These are phyloP conservation scores for Perodicticus potto DNA, from an alignment of 2,797 vertebrate species.

Conservation along the genomic window DNA sequence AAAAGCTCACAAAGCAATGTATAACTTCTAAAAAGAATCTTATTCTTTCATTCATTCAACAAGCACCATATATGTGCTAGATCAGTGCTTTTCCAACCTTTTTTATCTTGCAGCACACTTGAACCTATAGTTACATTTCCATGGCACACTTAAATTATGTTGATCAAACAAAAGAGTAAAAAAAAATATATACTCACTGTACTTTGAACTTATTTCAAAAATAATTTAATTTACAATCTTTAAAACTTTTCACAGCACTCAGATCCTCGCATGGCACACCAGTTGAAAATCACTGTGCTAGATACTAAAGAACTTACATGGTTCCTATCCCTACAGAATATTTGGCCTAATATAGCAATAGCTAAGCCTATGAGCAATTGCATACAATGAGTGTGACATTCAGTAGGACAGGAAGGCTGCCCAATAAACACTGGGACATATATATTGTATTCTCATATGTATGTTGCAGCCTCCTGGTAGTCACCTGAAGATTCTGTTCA, in stretches of 20 bases:
- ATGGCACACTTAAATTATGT: too few species aligned
- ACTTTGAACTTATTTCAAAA: too few species aligned
- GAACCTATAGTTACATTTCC: too few species aligned
- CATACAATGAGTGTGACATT: neutral
- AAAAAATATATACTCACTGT: too few species aligned
- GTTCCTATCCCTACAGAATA: neutral
- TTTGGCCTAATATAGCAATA: neutral
- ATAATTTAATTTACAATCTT: too few species aligned
- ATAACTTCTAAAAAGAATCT: neutral
- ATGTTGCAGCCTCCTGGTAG: neutral
- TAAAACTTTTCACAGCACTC: too few species aligned
- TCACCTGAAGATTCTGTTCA: neutral
- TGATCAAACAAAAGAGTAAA: too few species aligned
- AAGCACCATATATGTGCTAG: neutral
- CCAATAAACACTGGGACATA: neutral
- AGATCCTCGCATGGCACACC: too few species aligned
- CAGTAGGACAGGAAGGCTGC: neutral
- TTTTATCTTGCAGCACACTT: too few species aligned
- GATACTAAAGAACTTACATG: neutral
- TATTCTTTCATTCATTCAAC: constrained; percentile 6
- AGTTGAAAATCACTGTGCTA: neutral
- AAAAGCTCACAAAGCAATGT: neutral
- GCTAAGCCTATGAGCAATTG: neutral
- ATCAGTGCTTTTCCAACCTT: too few species aligned
- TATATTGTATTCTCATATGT: neutral